Conservation (phyloP, 2,113 vertebrate genomes). For the Todiramphus chloris region DNA sequence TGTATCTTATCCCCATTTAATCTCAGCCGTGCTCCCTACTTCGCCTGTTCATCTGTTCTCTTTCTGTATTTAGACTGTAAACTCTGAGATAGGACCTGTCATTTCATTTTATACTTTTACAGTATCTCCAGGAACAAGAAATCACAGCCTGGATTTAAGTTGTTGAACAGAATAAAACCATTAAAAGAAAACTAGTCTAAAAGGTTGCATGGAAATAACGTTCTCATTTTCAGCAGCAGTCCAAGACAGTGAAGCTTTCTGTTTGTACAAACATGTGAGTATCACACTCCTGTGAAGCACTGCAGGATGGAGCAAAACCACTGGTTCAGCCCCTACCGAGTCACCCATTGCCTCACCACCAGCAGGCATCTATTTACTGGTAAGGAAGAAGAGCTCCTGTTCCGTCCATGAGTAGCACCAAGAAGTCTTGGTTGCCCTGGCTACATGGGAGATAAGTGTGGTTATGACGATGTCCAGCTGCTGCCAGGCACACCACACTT, state of each 20-base stretch:
- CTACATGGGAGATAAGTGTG: neutral
- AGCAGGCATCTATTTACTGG: neutral
- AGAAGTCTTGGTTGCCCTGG: neutral
- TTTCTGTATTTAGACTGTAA: constrained; percentile 17
- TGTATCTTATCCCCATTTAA: constrained; percentile 49
- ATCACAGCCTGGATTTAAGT: neutral
- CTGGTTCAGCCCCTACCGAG: neutral
- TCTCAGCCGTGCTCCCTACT: neutral
- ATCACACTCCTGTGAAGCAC: neutral
- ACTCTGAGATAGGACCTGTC: neutral
- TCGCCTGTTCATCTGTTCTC: constrained; percentile 8
- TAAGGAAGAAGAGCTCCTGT: neutral
- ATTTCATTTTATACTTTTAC: constrained; percentile 17
- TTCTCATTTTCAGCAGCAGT: neutral
- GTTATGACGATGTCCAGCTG: neutral
- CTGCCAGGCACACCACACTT: neutral
- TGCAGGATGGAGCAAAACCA: rapidly evolving
- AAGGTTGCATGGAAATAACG: neutral
- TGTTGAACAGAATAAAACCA: neutral
- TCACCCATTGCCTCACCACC: neutral
- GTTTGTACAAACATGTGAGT: neutral
- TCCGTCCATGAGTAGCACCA: neutral
- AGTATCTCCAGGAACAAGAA: constrained; percentile 9
- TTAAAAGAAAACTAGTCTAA: constrained; percentile 1
- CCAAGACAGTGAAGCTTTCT: neutral